These are phyloP conservation scores for Panopea generosa DNA, from an alignment of 2,888 invertebrate species.

Conservation along the genomic window DNA sequence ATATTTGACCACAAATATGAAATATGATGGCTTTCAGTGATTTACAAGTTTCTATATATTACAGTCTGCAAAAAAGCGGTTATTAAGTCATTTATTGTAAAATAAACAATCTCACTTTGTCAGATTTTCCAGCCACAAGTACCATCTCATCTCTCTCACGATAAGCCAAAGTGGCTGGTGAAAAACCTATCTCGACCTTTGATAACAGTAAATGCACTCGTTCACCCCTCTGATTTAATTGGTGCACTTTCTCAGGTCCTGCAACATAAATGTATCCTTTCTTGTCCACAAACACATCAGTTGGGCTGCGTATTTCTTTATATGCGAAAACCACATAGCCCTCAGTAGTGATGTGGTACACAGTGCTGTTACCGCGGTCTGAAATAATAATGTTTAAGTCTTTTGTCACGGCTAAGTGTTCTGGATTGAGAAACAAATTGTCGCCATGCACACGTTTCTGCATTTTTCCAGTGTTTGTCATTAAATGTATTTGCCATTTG, in stretches of 20 bases:
- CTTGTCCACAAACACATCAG: conserved; percentile 52
- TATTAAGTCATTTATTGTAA: conserved; percentile 6
- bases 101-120: conserved; percentile 49
- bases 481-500: conserved; percentile 58
- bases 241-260: conserved; percentile 48
- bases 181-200: conserved; percentile 54
- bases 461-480: conserved; percentile 46
- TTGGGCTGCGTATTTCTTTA: conserved; percentile 44
- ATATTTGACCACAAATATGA: no score
- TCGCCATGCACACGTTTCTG: conserved; percentile 58
- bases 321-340: conserved; percentile 59
- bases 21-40: no score
- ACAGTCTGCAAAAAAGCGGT: no score
- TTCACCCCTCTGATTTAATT: conserved; percentile 54
- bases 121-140: conserved; percentile 50
- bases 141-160: conserved; percentile 45
- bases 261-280: conserved; percentile 52
- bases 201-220: conserved; percentile 46
- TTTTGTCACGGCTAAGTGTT: conserved; percentile 51
- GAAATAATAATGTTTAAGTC: conserved; percentile 55
- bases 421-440: conserved; percentile 51
- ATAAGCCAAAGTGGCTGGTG: conserved; percentile 44
- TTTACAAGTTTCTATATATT: no score
- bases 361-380: conserved; percentile 52
- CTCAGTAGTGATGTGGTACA: conserved; percentile 55